These are phyloP conservation scores for Eristalis tenax DNA, from an alignment of 2,888 invertebrate species.

Conservation along the genomic window DNA sequence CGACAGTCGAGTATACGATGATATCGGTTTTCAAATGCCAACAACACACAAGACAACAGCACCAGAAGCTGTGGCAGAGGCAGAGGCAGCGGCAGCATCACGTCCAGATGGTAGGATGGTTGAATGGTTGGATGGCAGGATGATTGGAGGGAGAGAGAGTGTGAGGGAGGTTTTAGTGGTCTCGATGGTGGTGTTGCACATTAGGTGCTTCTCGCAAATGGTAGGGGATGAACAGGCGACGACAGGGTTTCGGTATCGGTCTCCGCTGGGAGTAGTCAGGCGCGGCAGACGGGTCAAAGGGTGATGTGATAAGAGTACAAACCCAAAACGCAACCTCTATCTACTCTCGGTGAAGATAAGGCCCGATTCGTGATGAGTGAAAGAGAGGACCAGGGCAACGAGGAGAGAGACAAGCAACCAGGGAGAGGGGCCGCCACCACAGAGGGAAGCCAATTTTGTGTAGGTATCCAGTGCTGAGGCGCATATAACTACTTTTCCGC, in stretches of 20 bases:
- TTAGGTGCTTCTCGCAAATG: slow-evolving; percentile 13
- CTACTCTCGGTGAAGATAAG: slow-evolving; percentile 28
- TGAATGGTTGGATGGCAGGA: not conserved
- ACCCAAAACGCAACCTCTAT: slow-evolving; percentile 4
- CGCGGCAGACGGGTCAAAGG: slow-evolving; percentile 13
- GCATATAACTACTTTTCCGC: slow-evolving; percentile 31
- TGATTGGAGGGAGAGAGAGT: not conserved
- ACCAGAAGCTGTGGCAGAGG: not conserved
- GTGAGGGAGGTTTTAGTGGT: not conserved
- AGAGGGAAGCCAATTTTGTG: slow-evolving; percentile 42
- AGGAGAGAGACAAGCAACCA: not conserved
- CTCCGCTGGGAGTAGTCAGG: not conserved
- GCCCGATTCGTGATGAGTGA: not conserved
- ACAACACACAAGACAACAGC: not conserved
- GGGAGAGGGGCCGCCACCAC: not conserved
- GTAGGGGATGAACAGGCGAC: slow-evolving; percentile 11
- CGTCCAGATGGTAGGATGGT: not conserved
- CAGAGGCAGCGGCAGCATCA: not conserved
- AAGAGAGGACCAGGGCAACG: not conserved
- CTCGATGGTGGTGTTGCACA: not conserved
- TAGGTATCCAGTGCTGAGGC: not conserved
- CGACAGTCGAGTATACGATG: slow-evolving; percentile 6
- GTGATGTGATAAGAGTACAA: slow-evolving; percentile 33
- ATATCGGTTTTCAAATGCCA: slow-evolving; percentile 31
- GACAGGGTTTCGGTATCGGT: not conserved